A percentile compares a stretch with the other conserved stretches of the same genome.
These are phyloP conservation scores for Empis stercorea DNA, from an alignment of 2,888 invertebrate species.

Conservation along the genomic window DNA sequence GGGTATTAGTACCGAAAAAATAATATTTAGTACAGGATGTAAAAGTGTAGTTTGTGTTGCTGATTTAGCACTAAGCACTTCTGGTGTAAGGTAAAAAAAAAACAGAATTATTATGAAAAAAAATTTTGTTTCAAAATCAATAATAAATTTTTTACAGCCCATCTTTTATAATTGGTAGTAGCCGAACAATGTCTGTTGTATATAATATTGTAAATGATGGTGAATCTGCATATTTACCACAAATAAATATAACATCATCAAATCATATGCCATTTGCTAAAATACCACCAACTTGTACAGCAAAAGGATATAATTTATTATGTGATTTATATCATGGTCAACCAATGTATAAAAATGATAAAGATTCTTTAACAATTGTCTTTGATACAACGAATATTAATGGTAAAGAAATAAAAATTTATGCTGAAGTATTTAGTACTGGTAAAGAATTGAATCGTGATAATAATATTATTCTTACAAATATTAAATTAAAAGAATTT, in stretches of 20 bases:
- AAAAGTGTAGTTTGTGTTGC: slow-evolving; percentile 31
- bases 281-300: slow-evolving; percentile 28
- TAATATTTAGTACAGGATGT: slow-evolving; percentile 35
- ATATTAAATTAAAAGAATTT: slow-evolving; percentile 26
- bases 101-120: no score
- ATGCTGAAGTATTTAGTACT: slow-evolving; percentile 32
- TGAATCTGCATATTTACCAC: slow-evolving; percentile 39
- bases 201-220: slow-evolving; percentile 35
- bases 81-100: slow-evolving; percentile 23
- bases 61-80: slow-evolving; percentile 27
- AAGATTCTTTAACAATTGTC: slow-evolving; percentile 23
- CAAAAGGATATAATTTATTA: slow-evolving; percentile 21
- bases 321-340: slow-evolving; percentile 30
- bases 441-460: slow-evolving; percentile 25
- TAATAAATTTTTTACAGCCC: slow-evolving; percentile 17
- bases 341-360: slow-evolving; percentile 24
- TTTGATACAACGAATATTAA: slow-evolving; percentile 30
- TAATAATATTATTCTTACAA: slow-evolving; percentile 24
- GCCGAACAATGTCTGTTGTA: slow-evolving; percentile 24
- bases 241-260: slow-evolving; percentile 37
- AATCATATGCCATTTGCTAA: slow-evolving; percentile 29
- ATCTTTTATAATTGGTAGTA: slow-evolving; percentile 30
- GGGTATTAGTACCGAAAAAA: slow-evolving; percentile 26
- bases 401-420: slow-evolving; percentile 24
- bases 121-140: no score